Conservation (phyloP, 2,888 invertebrate genomes). For the Drymonia ruficornis region DNA sequence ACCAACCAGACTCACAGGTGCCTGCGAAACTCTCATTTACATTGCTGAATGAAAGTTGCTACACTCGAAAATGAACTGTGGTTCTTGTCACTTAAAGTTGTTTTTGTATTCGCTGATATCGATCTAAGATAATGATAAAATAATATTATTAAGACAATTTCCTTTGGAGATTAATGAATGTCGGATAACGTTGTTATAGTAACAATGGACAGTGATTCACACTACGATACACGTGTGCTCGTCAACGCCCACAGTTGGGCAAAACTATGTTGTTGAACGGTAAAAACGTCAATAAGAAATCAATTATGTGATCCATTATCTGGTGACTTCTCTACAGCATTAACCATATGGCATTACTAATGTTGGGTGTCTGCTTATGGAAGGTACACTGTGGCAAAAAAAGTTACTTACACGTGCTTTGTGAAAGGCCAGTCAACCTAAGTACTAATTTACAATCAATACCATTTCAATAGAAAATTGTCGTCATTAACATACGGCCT, state of each 20-base stretch:
- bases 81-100: constrained; percentile 16
- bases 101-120: constrained; percentile 1
- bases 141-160: constrained; percentile 31
- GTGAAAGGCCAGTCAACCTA: constrained; percentile 1
- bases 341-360: constrained; percentile 8
- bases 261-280: constrained; percentile 67
- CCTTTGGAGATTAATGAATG: constrained; percentile 31
- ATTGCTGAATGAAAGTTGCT: constrained; percentile 51
- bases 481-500: no score
- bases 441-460: background rate
- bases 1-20: constrained; percentile 75
- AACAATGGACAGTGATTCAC: constrained; percentile 39
- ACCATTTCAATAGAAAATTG: background rate
- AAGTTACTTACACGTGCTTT: background rate
- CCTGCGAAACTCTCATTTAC: constrained; percentile 65
- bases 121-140: constrained; percentile 19
- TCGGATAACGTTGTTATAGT: constrained; percentile 30
- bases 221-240: constrained; percentile 25
- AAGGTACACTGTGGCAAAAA: background rate
- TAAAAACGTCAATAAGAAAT: constrained; percentile 60
- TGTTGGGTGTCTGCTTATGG: background rate
- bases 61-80: constrained; percentile 41
- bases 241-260: constrained; percentile 50
- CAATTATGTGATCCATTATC: constrained; percentile 46
- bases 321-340: constrained; percentile 32